These are phyloP conservation scores for Bedellia somnulentella DNA, from an alignment of 2,888 invertebrate genomes.

Conservation along the genomic window DNA sequence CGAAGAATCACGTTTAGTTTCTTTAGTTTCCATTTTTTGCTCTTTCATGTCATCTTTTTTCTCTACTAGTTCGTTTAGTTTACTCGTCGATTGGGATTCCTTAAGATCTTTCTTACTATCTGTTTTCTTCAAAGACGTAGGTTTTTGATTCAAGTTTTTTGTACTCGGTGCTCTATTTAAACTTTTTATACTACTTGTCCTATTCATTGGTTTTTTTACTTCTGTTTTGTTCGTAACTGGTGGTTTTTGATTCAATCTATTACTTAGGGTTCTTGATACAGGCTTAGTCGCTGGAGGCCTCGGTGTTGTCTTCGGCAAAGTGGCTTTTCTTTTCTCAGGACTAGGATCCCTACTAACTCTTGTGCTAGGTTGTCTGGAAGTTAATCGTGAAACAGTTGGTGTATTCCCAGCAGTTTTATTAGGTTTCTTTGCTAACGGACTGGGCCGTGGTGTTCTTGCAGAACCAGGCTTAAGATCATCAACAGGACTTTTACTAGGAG, in stretches of 20 bases:
- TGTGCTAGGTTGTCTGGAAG: conserved; percentile 36
- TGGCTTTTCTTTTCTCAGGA: conserved; percentile 36
- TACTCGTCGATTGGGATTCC: conserved; percentile 1
- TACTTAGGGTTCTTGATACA: conserved; percentile 27
- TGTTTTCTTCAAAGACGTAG: conserved; percentile 6
- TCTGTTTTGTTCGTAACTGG: conserved; percentile 25
- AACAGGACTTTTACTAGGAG: conserved; percentile 49
- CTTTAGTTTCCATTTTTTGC: too few species aligned
- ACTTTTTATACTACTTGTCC: conserved; percentile 46
- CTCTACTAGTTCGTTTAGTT: not conserved
- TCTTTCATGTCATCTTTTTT: not conserved
- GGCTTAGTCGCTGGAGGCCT: conserved; percentile 20
- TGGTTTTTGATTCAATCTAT: conserved; percentile 29
- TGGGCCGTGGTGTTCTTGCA: conserved; percentile 25
- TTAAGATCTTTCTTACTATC: conserved; percentile 10
- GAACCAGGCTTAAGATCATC: conserved; percentile 35
- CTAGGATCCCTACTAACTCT: conserved; percentile 38
- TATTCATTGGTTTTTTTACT: conserved; percentile 32
- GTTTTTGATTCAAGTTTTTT: conserved; percentile 28
- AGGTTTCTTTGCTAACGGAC: not conserved
- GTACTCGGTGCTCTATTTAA: conserved; percentile 38
- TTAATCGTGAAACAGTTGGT: not conserved
- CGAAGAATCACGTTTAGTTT: conserved; percentile 11
- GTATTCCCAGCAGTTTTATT: not conserved
- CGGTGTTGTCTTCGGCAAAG: conserved; percentile 17